Base-by-base conservation (phyloP, 2,888 invertebrate genomes). In the Harmothoe impar region DNA sequence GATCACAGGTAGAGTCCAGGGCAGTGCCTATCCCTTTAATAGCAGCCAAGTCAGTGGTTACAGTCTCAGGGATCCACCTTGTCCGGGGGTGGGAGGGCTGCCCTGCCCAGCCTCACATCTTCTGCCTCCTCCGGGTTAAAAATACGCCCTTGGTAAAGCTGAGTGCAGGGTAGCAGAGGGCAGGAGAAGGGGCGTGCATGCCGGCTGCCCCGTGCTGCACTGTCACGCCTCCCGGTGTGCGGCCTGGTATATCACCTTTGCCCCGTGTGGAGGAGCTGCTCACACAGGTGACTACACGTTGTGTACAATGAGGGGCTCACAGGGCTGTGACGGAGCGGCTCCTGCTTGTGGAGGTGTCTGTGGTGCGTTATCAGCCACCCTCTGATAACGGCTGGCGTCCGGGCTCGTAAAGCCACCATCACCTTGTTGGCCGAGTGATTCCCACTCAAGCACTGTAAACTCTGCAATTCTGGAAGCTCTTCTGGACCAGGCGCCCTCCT, bases 371-470 rank as follows among this genome's bases (percentile, higher is more conserved):
- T 72, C 72, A 29, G 72, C 7, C 15, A 29, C 43, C 43, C 23
- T 72, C 29, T 72, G 72, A 72, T 72, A 72, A 72, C 15, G 31
- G n/a, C 15, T 15, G 29, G 29, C 29, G 72, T 3, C 23, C 3
- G 31, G 5, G 72, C 72, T 25, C 15, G 72, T 29, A 72, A 72
- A 72, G 25, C 72, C 25, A 72, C 5, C 72, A 72, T 72, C 72
- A 72, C 72, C 72, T 72, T 72, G 72, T 72, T 72, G 72, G 72
- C 31, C 29, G 15, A 72, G 72, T 29, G 15, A 72, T 72, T 12
- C 72, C 72, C 72, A 25, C n/a, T 29, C 29, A 72, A 62, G 62
- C n/a, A 62, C 62, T 29, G 72, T 72, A 72, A 72, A 72, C 29
- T 29, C 31, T 25, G 17, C 29, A 72, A 29, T 72, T 72, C 72